Percentiles rank a stretch among this genome's conserved stretches.
Conservation (phyloP, 2,888 invertebrate species). For the Hemithea aestivaria region DNA sequence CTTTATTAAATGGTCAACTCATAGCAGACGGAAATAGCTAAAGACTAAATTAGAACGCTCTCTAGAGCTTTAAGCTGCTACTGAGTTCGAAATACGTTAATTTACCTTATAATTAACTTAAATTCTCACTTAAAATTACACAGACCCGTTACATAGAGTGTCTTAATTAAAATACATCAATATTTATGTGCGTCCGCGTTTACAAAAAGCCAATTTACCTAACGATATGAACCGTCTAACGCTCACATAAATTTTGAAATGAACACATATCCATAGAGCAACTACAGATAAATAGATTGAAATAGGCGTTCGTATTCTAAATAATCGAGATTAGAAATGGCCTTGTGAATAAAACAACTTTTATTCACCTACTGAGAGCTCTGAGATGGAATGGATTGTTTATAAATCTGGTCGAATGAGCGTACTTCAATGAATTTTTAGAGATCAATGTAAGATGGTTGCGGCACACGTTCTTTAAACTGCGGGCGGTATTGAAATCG, state of each 20-base stretch:
- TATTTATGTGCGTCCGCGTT: conserved; percentile 13
- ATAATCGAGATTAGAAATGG: conserved; percentile 49
- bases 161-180: conserved; percentile 20
- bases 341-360: conserved; percentile 42
- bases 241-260: conserved; percentile 13
- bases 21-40: conserved; percentile 66
- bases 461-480: conserved; percentile 48
- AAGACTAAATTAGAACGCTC: conserved; percentile 71
- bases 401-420: conserved; percentile 24
- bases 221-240: conserved; percentile 10
- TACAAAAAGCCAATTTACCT: conserved; percentile 15
- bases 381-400: conserved; percentile 10
- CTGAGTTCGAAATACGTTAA: conserved; percentile 38
- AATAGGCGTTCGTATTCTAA: conserved; percentile 50
- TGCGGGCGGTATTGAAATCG: conserved; percentile 74
- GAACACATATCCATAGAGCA: conserved; percentile 19
- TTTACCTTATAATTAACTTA: conserved; percentile 7
- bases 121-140: conserved; percentile 6
- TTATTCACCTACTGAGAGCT: conserved; percentile 13
- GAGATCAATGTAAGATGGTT: conserved; percentile 52
- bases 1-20: conserved; percentile 46
- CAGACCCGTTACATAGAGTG: conserved; percentile 9
- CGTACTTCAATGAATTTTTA: conserved; percentile 38
- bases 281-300: conserved; percentile 44
- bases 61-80: conserved; percentile 57